A percentile compares a stretch with the other conserved stretches of the same genome.
Evolutionary conservation across 2,888 invertebrate species (phyloP).

Genomic region (Aphidius colemani): DNA sequence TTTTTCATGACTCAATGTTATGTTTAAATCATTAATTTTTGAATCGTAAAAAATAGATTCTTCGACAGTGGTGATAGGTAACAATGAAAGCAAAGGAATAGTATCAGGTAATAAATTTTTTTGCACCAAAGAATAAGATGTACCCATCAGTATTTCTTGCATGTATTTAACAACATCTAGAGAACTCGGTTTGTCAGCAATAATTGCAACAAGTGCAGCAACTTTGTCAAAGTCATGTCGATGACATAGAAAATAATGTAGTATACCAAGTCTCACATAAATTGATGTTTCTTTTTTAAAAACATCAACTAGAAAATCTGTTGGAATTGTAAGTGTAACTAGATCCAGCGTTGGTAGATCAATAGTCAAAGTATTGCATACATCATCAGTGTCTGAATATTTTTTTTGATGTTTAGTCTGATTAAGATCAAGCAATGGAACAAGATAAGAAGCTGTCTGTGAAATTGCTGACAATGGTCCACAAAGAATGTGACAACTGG

Average conservation of each 20-base stretch:
- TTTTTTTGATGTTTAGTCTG: constrained; percentile 23
- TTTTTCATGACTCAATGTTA: constrained; percentile 74
- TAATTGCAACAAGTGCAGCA: constrained; percentile 71
- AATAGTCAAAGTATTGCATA: constrained; percentile 58
- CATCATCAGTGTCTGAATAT: constrained; percentile 24
- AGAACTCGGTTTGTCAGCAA: constrained; percentile 67
- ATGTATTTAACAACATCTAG: constrained; percentile 71
- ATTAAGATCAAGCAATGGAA: constrained; percentile 66
- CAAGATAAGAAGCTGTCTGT: constrained; percentile 68
- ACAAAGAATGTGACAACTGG: constrained; percentile 78
- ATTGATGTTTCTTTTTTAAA: constrained; percentile 71
- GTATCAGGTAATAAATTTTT: constrained; percentile 77
- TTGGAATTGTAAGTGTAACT: constrained; percentile 69
- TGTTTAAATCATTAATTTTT: constrained; percentile 66
- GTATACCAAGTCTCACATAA: constrained; percentile 77
- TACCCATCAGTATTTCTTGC: constrained; percentile 81
- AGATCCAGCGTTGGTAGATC: constrained; percentile 76
- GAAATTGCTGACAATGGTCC: constrained; percentile 64
- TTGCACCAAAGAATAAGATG: constrained; percentile 73
- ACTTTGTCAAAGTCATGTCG: constrained; percentile 75
- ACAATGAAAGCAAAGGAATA: constrained; percentile 68
- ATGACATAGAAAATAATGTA: constrained; percentile 83
- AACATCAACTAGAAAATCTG: constrained; percentile 70
- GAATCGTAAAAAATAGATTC: constrained; percentile 68
- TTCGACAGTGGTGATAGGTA: constrained; percentile 73